Evolutionary conservation across 1,140 invertebrate genomes (phyloP), one percentile per base, ranked within the genome.

Genomic region (Monochamus saltuarius): DNA sequence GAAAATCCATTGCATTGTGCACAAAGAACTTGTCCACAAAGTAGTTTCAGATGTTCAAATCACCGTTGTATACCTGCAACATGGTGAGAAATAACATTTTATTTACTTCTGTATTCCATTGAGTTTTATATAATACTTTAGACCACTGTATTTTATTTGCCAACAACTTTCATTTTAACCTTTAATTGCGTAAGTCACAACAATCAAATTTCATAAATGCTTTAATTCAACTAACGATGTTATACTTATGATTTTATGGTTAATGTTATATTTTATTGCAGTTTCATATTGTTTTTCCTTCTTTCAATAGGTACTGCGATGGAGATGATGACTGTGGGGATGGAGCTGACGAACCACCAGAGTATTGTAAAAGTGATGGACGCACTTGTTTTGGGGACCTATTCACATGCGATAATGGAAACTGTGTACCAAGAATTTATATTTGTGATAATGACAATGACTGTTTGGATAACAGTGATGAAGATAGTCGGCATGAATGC

Each of bases 371-470:
- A 68, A 91, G 89, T 11, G 93, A 95, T 74, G 93, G 92, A n/a
- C 83, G 94, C 64, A 97, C 94, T 1, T 98, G 96, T 73, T 96
- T 95, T 66, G 92, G 94, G 0, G 94, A 97, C 76, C 78, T 96
- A 0, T 98, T 97, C 71, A 96, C 94, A 0, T 99, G 97, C 72
- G 91, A 94, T 69, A 98, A 98, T 78, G 95, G 95, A 6, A 97
- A 96, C 71, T 99, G 97, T 75, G 95, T 99, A 63, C 94, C 93
- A 0, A 82, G 92, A 59, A 95, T 94, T 60, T 99, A 98, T 76
- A 94, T 97, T n/a, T 99, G 97, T 73, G 96, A 99, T 75, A 94
- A 93, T 0, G 92, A 95, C 73, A 92, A 95, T 73, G 95, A 99
- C 78, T 99, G 97, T 75, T 77, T 92, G 62, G 96, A 98, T 73